phyloP scores from a whole-genome alignment of 2,888 invertebrate species.

The Lasioglossum leucozonium region DNA sequence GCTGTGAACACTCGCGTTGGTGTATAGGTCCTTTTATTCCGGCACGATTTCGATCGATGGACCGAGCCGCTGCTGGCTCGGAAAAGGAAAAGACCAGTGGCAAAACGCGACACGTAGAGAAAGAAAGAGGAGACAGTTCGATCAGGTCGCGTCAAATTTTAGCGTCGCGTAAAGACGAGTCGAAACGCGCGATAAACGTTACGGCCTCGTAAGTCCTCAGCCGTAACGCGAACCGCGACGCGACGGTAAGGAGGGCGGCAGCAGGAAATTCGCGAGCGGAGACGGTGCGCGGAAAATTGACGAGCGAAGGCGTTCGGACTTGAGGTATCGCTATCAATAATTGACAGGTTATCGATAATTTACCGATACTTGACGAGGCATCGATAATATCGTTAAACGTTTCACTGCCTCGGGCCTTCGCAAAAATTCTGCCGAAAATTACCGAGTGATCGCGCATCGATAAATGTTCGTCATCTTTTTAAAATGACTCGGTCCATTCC shows the following conservation, averaged over 20 bases:
- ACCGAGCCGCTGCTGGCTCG: not conserved
- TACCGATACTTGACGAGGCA: not conserved
- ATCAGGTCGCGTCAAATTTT: slow-evolving; percentile 63
- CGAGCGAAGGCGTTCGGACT: not conserved
- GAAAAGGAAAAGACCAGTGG: not conserved
- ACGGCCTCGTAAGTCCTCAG: slow-evolving; percentile 69
- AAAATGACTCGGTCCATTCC: not conserved
- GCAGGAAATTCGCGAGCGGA: not conserved
- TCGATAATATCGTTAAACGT: not conserved
- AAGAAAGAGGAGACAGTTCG: not conserved
- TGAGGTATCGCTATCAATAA: not conserved
- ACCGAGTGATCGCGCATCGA: not conserved
- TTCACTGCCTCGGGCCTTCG: not conserved
- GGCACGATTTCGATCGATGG: not conserved
- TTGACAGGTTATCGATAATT: slow-evolving; percentile 1
- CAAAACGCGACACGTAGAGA: not conserved
- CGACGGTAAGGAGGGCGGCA: not conserved
- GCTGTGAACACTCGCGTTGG: not conserved
- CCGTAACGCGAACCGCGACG: slow-evolving; percentile 37
- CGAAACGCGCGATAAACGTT: slow-evolving; percentile 74
- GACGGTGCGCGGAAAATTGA: not conserved
- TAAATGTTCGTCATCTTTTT: not conserved
- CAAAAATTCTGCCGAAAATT: not conserved
- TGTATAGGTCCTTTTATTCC: not conserved
- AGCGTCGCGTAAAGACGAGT: slow-evolving; percentile 63